Evolutionary conservation across 2,113 vertebrate species (phyloP), one percentile per base, ranked within the genome.

Genomic region (Saguinus midas): DNA sequence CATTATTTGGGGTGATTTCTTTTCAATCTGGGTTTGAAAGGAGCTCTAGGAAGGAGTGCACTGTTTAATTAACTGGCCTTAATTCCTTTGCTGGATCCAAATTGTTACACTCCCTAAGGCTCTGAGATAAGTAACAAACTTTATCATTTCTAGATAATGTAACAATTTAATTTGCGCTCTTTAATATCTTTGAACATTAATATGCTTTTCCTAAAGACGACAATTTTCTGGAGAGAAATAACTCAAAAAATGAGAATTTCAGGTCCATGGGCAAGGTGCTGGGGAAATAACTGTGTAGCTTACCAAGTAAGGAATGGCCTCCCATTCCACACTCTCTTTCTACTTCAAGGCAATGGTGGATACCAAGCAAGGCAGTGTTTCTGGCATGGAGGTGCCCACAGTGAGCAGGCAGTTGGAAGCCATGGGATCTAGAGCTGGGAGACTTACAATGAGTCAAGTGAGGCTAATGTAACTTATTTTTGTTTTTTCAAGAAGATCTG

Each of bases 21-120:
- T 97, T 95, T 94, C 76, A 96, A 73, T 87, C 73, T 90, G 72
- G 81, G 35, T 95, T 96, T 90, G 90, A 90, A 93, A 95, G 88
- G 17, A 93, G 85, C 95, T 94, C 50, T 84, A 97, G 90, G 27
- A 92, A 97, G 97, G 7, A 95, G 57, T 95, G 13, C 55, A 64
- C 18, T 85, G 43, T 73, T 95, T 96, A 98, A 98, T 97, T 94
- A 98, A 89, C 76, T 83, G 35, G 92, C 14, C 55, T 87, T 82
- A 73, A 96, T 96, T 94, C 89, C 81, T 72, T 95, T 91, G 79
- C 94, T 95, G 83, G 57, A 96, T 94, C 64, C 68, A 94, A 94
- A 78, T 14, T 58, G 66, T 97, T 97, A 87, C 64, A 64, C 11
- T 90, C 8, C 35, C 4, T 66, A 29, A 66, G 3, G 0, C 75